A percentile compares a stretch with the other conserved stretches of the same genome.
These are phyloP conservation scores for Hetaerina titia DNA, from an alignment of 2,888 invertebrate genomes.

Conservation along the genomic window DNA sequence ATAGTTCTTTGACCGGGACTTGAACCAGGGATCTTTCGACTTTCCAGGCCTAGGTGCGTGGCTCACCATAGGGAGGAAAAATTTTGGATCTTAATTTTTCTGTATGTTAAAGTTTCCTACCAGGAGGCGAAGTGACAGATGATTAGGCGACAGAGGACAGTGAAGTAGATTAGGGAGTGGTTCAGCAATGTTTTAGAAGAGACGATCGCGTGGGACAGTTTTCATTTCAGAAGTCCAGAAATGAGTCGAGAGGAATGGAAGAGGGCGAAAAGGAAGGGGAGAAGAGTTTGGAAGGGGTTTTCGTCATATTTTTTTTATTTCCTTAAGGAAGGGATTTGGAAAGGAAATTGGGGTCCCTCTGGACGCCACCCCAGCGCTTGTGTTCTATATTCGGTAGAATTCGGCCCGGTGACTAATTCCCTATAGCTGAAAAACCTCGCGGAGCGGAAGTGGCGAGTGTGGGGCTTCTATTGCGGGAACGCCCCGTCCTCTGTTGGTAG, in stretches of 20 bases:
- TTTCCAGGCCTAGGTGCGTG: too few species aligned
- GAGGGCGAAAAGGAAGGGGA: too few species aligned
- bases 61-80: too few species aligned
- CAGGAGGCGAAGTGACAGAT: too few species aligned
- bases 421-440: background rate
- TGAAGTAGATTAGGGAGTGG: too few species aligned
- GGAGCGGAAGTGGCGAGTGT: constrained; percentile 1
- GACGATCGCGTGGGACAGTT: background rate
- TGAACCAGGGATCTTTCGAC: too few species aligned
- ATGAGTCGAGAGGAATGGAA: background rate
- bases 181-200: too few species aligned
- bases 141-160: too few species aligned
- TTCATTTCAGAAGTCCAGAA: background rate
- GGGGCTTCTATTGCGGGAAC: constrained; percentile 29
- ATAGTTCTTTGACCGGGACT: too few species aligned
- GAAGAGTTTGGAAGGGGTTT: background rate
- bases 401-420: constrained; percentile 19
- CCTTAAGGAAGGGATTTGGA: background rate
- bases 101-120: too few species aligned
- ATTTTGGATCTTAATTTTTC: too few species aligned
- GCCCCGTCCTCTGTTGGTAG: background rate
- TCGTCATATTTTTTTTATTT: background rate
- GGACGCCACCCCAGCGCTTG: background rate
- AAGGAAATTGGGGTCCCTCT: background rate
- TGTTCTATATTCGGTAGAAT: constrained; percentile 36